A percentile compares a stretch with the other conserved stretches of the same genome.
These are phyloP conservation scores for Nebria brevicollis DNA, from an alignment of 2,888 invertebrate species.

Conservation along the genomic window DNA sequence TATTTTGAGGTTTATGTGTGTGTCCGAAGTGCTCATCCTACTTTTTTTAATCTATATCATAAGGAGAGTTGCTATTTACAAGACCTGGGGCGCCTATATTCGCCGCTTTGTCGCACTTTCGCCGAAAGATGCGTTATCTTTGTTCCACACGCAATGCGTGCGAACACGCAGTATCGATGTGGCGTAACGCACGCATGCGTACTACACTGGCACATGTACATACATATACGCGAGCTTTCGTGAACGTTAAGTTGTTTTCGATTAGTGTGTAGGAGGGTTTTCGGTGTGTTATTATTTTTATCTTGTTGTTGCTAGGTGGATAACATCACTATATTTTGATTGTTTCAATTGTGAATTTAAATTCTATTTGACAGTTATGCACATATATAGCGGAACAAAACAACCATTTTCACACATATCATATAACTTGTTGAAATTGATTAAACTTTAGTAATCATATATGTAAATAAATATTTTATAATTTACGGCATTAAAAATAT, in stretches of 20 bases:
- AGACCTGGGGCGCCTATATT: background rate
- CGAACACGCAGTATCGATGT: conserved; percentile 54
- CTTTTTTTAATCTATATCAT: conserved; percentile 60
- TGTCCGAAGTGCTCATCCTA: conserved; percentile 55
- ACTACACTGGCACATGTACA: conserved; percentile 47
- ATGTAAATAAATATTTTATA: no score
- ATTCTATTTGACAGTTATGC: no score
- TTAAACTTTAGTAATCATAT: no score
- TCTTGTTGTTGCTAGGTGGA: conserved; percentile 12
- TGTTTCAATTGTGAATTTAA: no score
- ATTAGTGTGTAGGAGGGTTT: conserved; percentile 38
- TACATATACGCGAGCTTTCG: background rate
- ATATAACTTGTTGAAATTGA: no score
- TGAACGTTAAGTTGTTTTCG: conserved; percentile 25
- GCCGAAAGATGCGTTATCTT: background rate
- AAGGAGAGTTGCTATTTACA: conserved; percentile 51
- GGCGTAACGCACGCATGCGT: conserved; percentile 50
- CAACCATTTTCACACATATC: no score
- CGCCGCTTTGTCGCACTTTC: background rate
- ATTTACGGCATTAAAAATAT: no score
- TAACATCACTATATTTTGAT: background rate
- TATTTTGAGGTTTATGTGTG: background rate
- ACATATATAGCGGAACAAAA: no score
- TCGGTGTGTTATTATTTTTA: conserved; percentile 19
- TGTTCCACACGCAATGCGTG: conserved; percentile 53